Percentiles rank a stretch among this genome's conserved stretches.
Evolutionary conservation across 2,797 vertebrate genomes (phyloP).

Genomic region (Cryptoprocta ferox): DNA sequence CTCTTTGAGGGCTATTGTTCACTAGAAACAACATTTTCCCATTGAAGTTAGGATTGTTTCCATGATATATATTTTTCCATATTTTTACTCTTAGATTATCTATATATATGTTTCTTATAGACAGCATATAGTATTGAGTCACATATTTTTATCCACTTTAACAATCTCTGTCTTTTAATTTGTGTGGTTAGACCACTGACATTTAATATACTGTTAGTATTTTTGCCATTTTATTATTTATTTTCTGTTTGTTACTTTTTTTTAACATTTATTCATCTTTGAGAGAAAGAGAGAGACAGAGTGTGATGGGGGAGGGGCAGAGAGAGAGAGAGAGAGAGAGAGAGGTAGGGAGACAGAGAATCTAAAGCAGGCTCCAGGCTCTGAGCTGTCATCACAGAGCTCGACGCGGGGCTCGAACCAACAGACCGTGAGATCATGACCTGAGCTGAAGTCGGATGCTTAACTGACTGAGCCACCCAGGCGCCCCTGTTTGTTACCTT

Average conservation of each 20-base stretch:
- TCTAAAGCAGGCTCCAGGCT: no score
- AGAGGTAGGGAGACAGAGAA: no score
- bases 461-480: no score
- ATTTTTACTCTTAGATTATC: slow-evolving; percentile 10
- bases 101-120: background rate
- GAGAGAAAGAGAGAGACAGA: no score
- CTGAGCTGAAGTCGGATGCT: no score
- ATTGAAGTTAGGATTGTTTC: background rate
- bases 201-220: slow-evolving; percentile 1
- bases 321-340: no score
- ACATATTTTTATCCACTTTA: background rate
- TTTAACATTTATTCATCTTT: background rate
- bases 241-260: background rate
- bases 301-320: no score
- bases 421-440: no score
- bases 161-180: background rate
- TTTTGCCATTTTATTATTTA: slow-evolving; percentile 9
- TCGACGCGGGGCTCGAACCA: no score
- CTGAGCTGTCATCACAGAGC: no score
- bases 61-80: background rate
- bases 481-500: background rate
- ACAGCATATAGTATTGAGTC: background rate
- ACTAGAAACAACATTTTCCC: background rate
- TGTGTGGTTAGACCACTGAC: background rate
- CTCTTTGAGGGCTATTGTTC: background rate